A percentile compares a stretch with the other conserved stretches of the same genome.
Conservation (phyloP, 2,113 vertebrate genomes). For the Plecotus auritus region DNA sequence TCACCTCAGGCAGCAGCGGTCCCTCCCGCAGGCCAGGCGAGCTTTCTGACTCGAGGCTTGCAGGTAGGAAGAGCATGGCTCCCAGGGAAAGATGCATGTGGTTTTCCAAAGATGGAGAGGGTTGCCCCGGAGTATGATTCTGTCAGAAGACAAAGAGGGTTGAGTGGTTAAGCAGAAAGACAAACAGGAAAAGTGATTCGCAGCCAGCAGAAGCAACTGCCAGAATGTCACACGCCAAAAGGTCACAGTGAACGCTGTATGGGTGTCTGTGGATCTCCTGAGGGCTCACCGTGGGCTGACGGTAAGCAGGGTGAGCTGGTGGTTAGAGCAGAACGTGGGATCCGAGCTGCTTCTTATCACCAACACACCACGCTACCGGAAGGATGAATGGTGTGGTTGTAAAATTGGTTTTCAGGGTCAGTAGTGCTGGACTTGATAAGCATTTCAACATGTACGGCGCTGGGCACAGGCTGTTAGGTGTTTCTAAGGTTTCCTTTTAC, state of each 20-base stretch:
- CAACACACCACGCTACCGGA: no score
- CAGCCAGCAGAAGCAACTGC: not conserved
- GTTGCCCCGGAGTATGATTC: not conserved
- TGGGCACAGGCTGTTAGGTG: not conserved
- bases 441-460: not conserved
- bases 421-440: not conserved
- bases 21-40: not conserved
- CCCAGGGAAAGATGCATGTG: not conserved
- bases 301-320: not conserved
- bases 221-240: not conserved
- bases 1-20: not conserved
- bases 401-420: not conserved
- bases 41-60: not conserved
- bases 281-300: not conserved
- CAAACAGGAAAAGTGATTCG: constrained; percentile 36
- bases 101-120: not conserved
- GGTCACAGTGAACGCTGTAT: fast-evolving
- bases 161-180: constrained; percentile 43
- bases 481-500: not conserved
- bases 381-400: not conserved
- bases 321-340: not conserved
- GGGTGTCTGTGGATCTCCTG: not conserved
- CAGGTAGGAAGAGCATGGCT: not conserved
- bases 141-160: not conserved
- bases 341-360: not conserved